Conservation (phyloP, 1,140 invertebrate species). For the Galleria mellonella region DNA sequence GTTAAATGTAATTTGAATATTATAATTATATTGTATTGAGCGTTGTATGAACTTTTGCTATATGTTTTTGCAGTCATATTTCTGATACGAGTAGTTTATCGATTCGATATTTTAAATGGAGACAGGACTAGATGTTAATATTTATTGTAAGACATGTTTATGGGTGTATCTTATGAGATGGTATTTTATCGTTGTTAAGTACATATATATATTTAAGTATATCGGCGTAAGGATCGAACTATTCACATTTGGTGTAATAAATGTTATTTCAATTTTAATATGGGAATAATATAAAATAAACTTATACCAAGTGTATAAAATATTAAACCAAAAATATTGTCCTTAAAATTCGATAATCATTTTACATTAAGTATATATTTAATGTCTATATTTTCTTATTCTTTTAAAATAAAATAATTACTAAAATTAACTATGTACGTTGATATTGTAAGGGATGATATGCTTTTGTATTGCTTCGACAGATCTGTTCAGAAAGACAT, state of each 20-base stretch:
- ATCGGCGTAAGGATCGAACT: constrained; percentile 43
- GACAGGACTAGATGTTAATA: constrained; percentile 24
- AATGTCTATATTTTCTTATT: constrained; percentile 14
- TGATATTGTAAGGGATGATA: background rate
- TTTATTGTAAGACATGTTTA: constrained; percentile 23
- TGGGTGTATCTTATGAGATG: constrained; percentile 30
- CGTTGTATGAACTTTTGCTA: constrained; percentile 38
- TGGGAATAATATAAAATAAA: constrained; percentile 16
- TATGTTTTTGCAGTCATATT: constrained; percentile 43
- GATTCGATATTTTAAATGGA: constrained; percentile 22
- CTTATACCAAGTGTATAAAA: constrained; percentile 6
- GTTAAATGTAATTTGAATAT: constrained; percentile 57
- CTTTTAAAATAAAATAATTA: constrained; percentile 7
- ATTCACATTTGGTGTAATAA: constrained; percentile 31
- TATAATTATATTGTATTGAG: constrained; percentile 34
- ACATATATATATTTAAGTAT: constrained; percentile 44
- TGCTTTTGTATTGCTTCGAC: constrained; percentile 2
- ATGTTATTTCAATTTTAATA: constrained; percentile 37
- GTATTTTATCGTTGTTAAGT: constrained; percentile 60
- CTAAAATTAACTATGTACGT: constrained; percentile 1
- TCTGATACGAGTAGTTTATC: constrained; percentile 27
- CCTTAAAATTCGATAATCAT: constrained; percentile 3
- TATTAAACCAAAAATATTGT: constrained; percentile 4
- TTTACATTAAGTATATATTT: constrained; percentile 3
- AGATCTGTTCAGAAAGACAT: constrained; percentile 3